Evolutionary conservation across 2,888 invertebrate species (phyloP).

Genomic region (Caradrina clavipalpis): DNA sequence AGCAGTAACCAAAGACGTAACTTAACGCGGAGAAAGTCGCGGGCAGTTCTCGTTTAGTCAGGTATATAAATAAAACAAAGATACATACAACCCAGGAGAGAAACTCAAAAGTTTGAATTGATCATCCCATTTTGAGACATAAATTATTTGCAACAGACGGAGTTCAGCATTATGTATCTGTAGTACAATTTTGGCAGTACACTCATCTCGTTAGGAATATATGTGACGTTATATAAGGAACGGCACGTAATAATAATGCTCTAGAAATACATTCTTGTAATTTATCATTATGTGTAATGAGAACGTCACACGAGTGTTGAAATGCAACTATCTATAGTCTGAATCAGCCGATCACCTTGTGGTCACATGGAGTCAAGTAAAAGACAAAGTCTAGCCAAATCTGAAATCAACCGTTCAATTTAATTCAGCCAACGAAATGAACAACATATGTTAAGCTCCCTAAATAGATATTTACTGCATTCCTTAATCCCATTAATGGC

Average conservation of each 20-base stretch:
- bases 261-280: conserved; percentile 20
- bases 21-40: too few relatives aligned
- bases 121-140: conserved; percentile 2
- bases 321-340: background rate
- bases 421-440: conserved; percentile 6
- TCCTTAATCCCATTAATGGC: conserved; percentile 1
- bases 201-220: conserved; percentile 16
- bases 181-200: conserved; percentile 27
- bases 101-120: background rate
- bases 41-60: too few relatives aligned
- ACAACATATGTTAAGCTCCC: conserved; percentile 9
- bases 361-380: conserved; percentile 8
- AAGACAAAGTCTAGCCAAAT: conserved; percentile 5
- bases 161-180: background rate
- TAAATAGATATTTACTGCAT: conserved; percentile 19
- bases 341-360: conserved; percentile 13
- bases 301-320: conserved; percentile 4
- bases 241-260: conserved; percentile 14
- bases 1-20: too few relatives aligned
- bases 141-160: conserved; percentile 1
- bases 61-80: background rate
- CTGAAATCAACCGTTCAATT: conserved; percentile 7
- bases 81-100: background rate
- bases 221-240: conserved; percentile 24
- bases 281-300: conserved; percentile 7